phyloP scores from a whole-genome alignment of 2,113 vertebrate species.

The Tenebrosternarchus preto region DNA sequence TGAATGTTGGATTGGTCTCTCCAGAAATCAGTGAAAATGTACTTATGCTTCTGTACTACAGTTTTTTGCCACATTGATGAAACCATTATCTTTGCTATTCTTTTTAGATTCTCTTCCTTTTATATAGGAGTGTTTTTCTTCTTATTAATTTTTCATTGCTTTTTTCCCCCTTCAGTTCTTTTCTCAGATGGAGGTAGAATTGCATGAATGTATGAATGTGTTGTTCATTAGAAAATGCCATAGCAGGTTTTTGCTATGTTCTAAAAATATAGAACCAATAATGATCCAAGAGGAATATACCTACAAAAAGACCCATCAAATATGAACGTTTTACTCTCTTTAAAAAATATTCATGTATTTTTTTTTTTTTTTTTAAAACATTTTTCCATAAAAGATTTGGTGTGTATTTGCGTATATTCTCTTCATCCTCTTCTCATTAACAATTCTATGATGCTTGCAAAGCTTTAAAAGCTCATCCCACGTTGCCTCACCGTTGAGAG shows the following conservation, averaged over 20 bases:
- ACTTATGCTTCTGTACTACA: background rate
- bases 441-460: constrained; percentile 26
- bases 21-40: background rate
- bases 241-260: background rate
- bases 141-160: too few species aligned
- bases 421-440: constrained; percentile 14
- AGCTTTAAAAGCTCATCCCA: constrained; percentile 34
- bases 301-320: background rate
- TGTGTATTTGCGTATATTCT: constrained; percentile 11
- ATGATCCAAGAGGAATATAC: background rate
- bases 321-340: too few species aligned
- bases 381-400: constrained; percentile 17
- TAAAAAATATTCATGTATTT: background rate
- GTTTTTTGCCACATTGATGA: background rate
- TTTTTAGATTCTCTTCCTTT: too few species aligned
- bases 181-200: background rate
- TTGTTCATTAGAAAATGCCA: background rate
- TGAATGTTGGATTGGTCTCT: background rate
- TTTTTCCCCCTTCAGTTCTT: background rate
- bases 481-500: constrained; percentile 20
- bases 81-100: too few species aligned
- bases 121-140: too few species aligned
- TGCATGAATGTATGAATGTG: background rate
- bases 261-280: too few species aligned
- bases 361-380: constrained; percentile 25